Conservation (phyloP, 2,113 vertebrate genomes). For the Desmodus rotundus region DNA sequence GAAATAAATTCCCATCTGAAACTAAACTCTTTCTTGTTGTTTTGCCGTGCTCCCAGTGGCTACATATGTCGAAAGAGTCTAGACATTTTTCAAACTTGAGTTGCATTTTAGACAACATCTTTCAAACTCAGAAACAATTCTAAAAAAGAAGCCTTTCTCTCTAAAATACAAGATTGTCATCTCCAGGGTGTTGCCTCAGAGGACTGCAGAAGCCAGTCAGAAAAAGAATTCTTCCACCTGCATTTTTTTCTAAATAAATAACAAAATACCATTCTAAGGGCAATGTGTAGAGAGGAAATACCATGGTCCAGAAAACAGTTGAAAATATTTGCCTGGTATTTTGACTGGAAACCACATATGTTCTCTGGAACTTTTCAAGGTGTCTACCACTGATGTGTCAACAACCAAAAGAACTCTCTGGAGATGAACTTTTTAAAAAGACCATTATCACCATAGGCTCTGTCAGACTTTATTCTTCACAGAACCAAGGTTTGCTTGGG, state of each 20-base stretch:
- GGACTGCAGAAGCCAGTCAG: background rate
- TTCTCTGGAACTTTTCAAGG: constrained; percentile 28
- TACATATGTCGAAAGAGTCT: constrained; percentile 26
- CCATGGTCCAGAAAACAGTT: constrained; percentile 28
- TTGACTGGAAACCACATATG: constrained; percentile 43
- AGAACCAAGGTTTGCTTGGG: background rate
- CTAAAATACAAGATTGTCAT: constrained; percentile 17
- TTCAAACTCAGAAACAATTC: constrained; percentile 39
- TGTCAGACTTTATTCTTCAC: background rate
- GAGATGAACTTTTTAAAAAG: background rate
- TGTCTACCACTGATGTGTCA: background rate
- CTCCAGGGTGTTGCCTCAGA: background rate
- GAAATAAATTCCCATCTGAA: constrained; percentile 45
- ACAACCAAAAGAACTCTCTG: background rate
- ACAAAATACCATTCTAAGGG: constrained; percentile 31
- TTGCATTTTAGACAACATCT: constrained; percentile 46
- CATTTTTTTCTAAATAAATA: constrained; percentile 45
- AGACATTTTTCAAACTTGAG: constrained; percentile 51
- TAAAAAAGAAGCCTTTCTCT: constrained; percentile 35
- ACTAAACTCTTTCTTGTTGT: constrained; percentile 31
- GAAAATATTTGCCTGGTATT: constrained; percentile 36
- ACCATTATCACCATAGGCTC: background rate
- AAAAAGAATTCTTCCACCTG: background rate
- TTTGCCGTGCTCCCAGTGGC: constrained; percentile 19
- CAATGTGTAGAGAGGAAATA: constrained; percentile 45